phyloP scores from a whole-genome alignment of 2,888 invertebrate species.

The Drosophila atripex region DNA sequence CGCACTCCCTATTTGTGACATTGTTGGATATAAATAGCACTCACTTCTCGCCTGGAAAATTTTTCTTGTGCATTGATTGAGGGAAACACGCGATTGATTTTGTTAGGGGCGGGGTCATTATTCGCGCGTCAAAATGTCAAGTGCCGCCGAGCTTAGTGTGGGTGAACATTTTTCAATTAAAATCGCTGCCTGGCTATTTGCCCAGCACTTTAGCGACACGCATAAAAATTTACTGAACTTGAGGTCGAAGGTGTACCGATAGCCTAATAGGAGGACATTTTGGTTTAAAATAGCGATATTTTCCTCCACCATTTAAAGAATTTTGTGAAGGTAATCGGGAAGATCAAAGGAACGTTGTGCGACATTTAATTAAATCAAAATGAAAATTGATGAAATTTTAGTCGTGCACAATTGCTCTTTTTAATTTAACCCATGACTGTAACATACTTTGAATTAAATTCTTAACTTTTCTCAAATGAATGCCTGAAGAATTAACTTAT shows the following conservation, averaged over 20 bases:
- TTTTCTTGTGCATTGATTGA: constrained; percentile 5
- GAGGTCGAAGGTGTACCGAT: constrained; percentile 21
- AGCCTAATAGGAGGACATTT: background rate
- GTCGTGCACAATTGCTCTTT: background rate
- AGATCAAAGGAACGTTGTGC: background rate
- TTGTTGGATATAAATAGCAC: background rate
- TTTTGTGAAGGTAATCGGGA: constrained; percentile 38
- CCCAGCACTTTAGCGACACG: constrained; percentile 67
- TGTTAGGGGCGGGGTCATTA: constrained; percentile 11
- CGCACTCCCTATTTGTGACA: background rate
- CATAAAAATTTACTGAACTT: constrained; percentile 63
- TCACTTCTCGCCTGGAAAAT: no score
- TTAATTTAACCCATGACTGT: background rate
- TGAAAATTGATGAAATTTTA: background rate
- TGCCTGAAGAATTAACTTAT: no score
- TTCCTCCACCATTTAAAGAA: background rate
- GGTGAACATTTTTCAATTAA: constrained; percentile 76
- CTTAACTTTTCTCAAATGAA: no score
- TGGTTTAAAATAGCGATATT: constrained; percentile 3
- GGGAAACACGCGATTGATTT: constrained; percentile 45
- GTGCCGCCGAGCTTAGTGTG: constrained; percentile 53
- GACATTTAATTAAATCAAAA: constrained; percentile 42
- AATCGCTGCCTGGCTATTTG: constrained; percentile 69
- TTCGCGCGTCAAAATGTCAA: constrained; percentile 65
- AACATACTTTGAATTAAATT: background rate